A percentile compares a stretch with the other conserved stretches of the same genome.
These are phyloP conservation scores for Acomys russatus DNA, from an alignment of 2,797 vertebrate species.

Conservation along the genomic window DNA sequence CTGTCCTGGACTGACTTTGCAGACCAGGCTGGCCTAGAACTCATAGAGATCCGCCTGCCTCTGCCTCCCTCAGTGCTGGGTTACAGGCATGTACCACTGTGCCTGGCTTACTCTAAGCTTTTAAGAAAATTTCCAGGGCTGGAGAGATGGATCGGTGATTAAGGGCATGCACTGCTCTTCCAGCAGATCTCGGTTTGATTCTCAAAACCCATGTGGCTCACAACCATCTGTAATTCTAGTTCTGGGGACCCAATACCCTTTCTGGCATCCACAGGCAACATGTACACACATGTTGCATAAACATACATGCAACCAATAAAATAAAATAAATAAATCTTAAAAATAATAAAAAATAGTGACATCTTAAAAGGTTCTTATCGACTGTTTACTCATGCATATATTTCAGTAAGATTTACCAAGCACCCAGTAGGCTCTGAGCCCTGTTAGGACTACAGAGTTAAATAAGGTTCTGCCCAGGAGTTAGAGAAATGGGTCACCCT, in stretches of 20 bases:
- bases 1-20: no score
- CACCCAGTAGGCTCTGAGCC: neutral
- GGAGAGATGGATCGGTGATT: neutral
- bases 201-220: neutral
- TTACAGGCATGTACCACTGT: no score
- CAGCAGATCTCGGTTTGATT: neutral
- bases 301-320: neutral
- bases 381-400: neutral
- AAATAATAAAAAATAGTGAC: neutral
- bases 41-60: no score
- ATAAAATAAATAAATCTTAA: neutral
- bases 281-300: neutral
- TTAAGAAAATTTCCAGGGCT: neutral
- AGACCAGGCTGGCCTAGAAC: no score
- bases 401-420: constrained; percentile 41
- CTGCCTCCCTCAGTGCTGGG: no score
- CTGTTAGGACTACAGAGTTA: neutral
- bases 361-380: neutral
- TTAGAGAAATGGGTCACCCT: neutral
- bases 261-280: neutral
- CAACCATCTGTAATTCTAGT: neutral
- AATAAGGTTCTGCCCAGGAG: neutral
- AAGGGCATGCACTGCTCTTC: neutral
- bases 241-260: neutral
- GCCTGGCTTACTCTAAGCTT: neutral